These are phyloP conservation scores for Aphidoletes aphidimyza DNA, from an alignment of 2,888 invertebrate genomes.

Conservation along the genomic window DNA sequence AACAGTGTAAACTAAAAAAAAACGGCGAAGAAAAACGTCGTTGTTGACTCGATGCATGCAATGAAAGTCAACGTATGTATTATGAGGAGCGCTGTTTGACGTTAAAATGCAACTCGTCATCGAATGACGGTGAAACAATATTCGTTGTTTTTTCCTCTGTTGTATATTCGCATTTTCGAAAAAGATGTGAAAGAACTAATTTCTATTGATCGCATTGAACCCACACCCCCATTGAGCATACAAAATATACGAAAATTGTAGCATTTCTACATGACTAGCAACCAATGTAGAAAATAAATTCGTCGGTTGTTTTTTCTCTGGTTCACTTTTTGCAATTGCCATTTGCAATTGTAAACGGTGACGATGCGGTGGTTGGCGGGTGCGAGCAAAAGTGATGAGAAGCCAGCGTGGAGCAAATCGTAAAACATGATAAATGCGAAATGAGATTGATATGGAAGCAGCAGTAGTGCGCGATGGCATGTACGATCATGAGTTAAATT, in stretches of 20 bases:
- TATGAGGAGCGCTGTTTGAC: constrained; percentile 20
- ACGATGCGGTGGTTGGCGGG: not conserved
- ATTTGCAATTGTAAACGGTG: not conserved
- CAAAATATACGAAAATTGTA: constrained; percentile 13
- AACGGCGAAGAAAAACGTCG: not conserved
- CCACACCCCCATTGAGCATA: not conserved
- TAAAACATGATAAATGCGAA: constrained; percentile 53
- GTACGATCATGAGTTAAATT: not conserved
- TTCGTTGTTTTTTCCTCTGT: not conserved
- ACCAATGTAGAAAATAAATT: not conserved
- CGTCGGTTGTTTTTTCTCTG: not conserved
- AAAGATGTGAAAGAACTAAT: constrained; percentile 40
- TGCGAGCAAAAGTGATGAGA: constrained; percentile 17
- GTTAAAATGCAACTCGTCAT: constrained; percentile 35
- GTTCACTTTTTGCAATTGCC: not conserved
- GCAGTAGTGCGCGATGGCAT: not conserved
- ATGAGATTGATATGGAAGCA: constrained; percentile 32
- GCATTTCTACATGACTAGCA: too few relatives aligned
- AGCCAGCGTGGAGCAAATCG: constrained; percentile 33
- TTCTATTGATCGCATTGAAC: constrained; percentile 20
- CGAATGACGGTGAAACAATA: constrained; percentile 28
- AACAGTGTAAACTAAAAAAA: too few relatives aligned
- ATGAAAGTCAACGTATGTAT: constrained; percentile 1
- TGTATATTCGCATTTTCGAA: not conserved
- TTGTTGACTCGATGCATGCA: not conserved